Evolutionary conservation across 2,888 invertebrate genomes (phyloP).

Genomic region (Oxyteleia sp.): DNA sequence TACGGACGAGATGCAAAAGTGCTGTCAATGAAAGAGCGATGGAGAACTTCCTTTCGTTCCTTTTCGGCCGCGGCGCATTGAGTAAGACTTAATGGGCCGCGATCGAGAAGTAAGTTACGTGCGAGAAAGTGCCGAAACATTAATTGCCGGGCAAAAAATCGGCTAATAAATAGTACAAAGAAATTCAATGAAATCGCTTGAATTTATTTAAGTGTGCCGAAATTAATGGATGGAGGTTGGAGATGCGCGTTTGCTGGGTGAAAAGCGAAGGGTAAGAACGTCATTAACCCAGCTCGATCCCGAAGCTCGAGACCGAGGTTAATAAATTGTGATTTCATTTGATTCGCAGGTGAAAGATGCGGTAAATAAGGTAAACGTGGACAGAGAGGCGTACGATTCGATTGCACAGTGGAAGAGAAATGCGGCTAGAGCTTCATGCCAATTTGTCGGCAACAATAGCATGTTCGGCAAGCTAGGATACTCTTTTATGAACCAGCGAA

Average conservation of each 20-base stretch:
- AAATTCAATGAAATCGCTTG: too few species aligned
- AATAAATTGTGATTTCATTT: conserved; percentile 22
- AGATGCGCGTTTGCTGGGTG: too few species aligned
- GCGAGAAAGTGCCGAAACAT: conserved; percentile 21
- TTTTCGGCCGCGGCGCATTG: background rate
- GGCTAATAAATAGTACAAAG: too few species aligned
- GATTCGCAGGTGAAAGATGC: conserved; percentile 23
- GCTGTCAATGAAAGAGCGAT: conserved; percentile 64
- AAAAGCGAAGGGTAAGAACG: too few species aligned
- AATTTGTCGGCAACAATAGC: conserved; percentile 57
- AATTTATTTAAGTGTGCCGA: background rate
- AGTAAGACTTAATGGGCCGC: background rate
- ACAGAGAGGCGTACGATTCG: too few species aligned
- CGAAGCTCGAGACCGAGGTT: conserved; percentile 3
- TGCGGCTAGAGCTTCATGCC: conserved; percentile 44
- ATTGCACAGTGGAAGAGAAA: conserved; percentile 20
- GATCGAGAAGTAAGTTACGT: background rate
- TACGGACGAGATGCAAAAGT: conserved; percentile 62
- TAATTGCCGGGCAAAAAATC: background rate
- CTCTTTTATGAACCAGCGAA: too few species aligned
- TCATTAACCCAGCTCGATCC: too few species aligned
- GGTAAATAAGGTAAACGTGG: conserved; percentile 19
- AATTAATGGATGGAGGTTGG: too few species aligned
- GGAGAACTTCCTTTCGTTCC: conserved; percentile 40
- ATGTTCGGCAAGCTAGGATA: too few species aligned